Evolutionary conservation across 2,888 invertebrate species (phyloP).

Genomic region (Cheilosia variabilis): DNA sequence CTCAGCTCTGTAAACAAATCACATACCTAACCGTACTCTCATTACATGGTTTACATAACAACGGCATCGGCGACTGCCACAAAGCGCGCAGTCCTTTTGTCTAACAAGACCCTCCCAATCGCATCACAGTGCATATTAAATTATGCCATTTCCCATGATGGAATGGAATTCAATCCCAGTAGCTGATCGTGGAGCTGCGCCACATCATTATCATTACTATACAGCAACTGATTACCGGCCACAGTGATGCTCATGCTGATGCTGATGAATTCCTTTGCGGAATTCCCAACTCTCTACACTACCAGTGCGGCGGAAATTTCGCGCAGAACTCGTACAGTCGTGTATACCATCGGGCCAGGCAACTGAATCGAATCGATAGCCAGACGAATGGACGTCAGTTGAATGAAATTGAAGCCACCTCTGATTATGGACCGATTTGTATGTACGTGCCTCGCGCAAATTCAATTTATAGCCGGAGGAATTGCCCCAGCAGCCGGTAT

Average conservation of each 20-base stretch:
- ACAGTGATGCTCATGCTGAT: constrained; percentile 29
- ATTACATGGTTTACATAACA: constrained; percentile 15
- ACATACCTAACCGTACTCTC: constrained; percentile 38
- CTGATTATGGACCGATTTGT: constrained; percentile 81
- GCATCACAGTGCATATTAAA: constrained; percentile 58
- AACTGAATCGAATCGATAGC: constrained; percentile 69
- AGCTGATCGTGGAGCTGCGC: constrained; percentile 69
- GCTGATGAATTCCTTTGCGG: constrained; percentile 65
- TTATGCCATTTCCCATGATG: constrained; percentile 72
- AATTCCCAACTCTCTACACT: constrained; percentile 51
- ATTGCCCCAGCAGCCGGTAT: constrained; percentile 39
- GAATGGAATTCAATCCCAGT: constrained; percentile 74
- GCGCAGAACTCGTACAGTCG: constrained; percentile 4
- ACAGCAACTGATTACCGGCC: constrained; percentile 66
- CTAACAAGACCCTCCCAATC: constrained; percentile 67
- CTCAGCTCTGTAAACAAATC: constrained; percentile 44
- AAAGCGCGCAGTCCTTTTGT: constrained; percentile 32
- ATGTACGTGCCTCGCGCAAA: constrained; percentile 83
- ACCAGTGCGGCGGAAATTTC: constrained; percentile 22
- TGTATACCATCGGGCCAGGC: background rate
- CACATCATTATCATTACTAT: constrained; percentile 66
- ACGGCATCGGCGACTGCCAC: constrained; percentile 6
- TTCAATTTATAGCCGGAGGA: constrained; percentile 79
- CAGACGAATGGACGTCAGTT: constrained; percentile 75
- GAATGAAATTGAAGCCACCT: constrained; percentile 75